phyloP scores from a whole-genome alignment of 2,888 invertebrate species.

The Philopedon plagiatum region DNA sequence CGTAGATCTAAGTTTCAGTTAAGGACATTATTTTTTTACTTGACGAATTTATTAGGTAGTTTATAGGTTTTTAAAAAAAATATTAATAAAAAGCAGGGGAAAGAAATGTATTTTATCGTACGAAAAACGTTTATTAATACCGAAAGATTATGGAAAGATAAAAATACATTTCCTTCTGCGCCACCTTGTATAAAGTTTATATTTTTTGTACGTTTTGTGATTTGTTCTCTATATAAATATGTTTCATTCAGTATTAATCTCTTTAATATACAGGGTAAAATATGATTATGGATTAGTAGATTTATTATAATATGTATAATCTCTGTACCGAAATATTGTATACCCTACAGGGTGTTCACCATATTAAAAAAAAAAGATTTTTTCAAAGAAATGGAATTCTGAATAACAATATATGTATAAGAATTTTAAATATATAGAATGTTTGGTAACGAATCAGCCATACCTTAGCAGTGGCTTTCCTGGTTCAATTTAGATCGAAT shows the following conservation, averaged over 20 bases:
- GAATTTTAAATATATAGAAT: too few relatives aligned
- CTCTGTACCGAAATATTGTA: conserved; percentile 2
- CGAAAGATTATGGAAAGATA: too few relatives aligned
- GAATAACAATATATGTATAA: too few relatives aligned
- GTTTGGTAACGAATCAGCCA: too few relatives aligned
- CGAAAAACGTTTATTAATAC: too few relatives aligned
- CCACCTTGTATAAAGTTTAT: neutral
- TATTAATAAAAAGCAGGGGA: too few relatives aligned
- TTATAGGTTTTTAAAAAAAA: neutral
- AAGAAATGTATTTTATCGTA: too few relatives aligned
- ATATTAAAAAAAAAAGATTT: neutral
- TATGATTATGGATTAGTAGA: conserved; percentile 20
- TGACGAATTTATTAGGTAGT: neutral
- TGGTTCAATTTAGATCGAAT: too few relatives aligned
- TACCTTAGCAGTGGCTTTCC: too few relatives aligned
- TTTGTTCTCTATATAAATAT: conserved; percentile 19
- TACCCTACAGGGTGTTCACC: neutral
- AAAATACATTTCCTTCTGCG: too few relatives aligned
- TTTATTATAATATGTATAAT: conserved; percentile 16
- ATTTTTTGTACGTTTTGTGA: conserved; percentile 6
- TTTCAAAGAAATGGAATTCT: too few relatives aligned
- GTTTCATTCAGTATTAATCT: conserved; percentile 42
- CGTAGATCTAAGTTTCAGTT: neutral
- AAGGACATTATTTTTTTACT: neutral
- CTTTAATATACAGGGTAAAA: conserved; percentile 35